Evolutionary conservation across 1,140 invertebrate genomes (phyloP).

Genomic region (Zaprionus tsacasi): DNA sequence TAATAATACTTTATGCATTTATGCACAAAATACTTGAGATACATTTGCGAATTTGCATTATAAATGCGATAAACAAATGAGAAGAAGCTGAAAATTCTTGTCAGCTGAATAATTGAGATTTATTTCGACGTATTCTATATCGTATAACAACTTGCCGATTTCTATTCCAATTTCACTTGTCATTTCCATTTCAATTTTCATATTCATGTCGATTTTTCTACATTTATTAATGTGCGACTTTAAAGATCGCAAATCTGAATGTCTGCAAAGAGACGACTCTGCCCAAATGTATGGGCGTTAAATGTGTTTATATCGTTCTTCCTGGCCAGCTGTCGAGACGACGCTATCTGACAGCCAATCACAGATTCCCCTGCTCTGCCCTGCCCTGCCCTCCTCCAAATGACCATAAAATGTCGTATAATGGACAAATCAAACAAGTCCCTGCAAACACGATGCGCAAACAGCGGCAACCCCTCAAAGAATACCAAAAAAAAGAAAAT

Average conservation of each 20-base stretch:
- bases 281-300: slow-evolving; percentile 11
- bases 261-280: background rate
- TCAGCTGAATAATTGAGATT: slow-evolving; percentile 61
- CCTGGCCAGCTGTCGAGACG: slow-evolving; percentile 4
- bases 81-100: slow-evolving; percentile 15
- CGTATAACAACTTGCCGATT: background rate
- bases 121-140: slow-evolving; percentile 29
- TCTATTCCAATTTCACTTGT: slow-evolving; percentile 7
- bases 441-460: slow-evolving; percentile 27
- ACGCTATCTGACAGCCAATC: slow-evolving; percentile 17
- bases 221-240: slow-evolving; percentile 42
- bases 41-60: slow-evolving; percentile 35
- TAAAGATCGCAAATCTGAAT: background rate
- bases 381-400: slow-evolving; percentile 1
- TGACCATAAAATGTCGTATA: slow-evolving; percentile 46
- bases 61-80: slow-evolving; percentile 8
- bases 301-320: slow-evolving; percentile 26
- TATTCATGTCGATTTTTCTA: background rate
- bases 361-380: background rate
- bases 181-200: slow-evolving; percentile 18
- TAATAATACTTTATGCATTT: slow-evolving; percentile 7
- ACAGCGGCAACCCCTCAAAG: slow-evolving; percentile 5
- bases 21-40: slow-evolving; percentile 38
- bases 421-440: slow-evolving; percentile 42
- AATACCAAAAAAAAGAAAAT: slow-evolving; percentile 14